Conservation (phyloP, 2,888 invertebrate species). For the Resseliella maxima region DNA sequence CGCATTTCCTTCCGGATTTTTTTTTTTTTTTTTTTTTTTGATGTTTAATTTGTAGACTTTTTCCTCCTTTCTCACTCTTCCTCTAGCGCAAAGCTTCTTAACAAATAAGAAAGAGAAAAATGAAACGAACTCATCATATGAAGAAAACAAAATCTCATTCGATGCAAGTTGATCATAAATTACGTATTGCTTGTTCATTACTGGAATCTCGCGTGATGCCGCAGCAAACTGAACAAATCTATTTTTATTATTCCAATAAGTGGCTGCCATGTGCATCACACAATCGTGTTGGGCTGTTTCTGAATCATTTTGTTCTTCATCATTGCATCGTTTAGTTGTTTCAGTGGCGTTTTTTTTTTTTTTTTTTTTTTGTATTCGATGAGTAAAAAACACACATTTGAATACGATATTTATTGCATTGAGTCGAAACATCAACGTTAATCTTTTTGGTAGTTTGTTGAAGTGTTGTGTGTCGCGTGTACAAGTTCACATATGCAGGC, state of each 20-base stretch:
- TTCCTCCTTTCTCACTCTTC: no score
- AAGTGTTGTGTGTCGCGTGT: background rate
- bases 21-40: no score
- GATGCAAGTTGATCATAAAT: slow-evolving; percentile 47
- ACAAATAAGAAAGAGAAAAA: no score
- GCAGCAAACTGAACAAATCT: slow-evolving; percentile 38
- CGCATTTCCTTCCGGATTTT: background rate
- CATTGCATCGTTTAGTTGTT: background rate
- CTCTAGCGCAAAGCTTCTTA: no score
- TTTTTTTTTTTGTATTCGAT: background rate
- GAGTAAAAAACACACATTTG: slow-evolving; percentile 16
- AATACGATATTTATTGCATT: slow-evolving; percentile 54
- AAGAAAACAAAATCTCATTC: slow-evolving; percentile 24
- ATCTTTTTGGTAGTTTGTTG: slow-evolving; percentile 24
- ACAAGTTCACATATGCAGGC: background rate
- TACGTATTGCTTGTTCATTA: slow-evolving; percentile 51
- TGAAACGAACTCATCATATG: no score
- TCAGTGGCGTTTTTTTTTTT: background rate
- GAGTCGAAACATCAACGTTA: slow-evolving; percentile 43
- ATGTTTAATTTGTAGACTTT: no score
- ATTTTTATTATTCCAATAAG: slow-evolving; percentile 54
- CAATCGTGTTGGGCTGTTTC: background rate
- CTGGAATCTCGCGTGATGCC: slow-evolving; percentile 28
- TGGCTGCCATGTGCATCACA: slow-evolving; percentile 18
- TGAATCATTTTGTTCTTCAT: background rate